phyloP scores from a whole-genome alignment of 92 coral and sea anemone species.

The Muricea muricata region DNA sequence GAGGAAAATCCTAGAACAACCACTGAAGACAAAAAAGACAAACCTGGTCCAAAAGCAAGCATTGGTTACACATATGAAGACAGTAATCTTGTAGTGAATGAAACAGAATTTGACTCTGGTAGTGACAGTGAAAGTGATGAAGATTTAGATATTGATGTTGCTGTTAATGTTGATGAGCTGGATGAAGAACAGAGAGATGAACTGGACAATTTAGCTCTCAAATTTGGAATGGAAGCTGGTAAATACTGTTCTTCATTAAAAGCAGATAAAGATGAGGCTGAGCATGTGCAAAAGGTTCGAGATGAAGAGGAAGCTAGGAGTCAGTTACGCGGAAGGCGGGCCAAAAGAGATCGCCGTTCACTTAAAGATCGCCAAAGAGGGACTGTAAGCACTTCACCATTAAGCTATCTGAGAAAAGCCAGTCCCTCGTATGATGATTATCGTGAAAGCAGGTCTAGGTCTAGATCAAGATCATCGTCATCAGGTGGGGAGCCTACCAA shows the following conservation, averaged over 20 bases:
- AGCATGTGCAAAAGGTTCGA: conserved; percentile 22
- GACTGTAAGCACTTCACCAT: conserved; percentile 14
- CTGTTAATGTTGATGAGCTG: conserved; percentile 16
- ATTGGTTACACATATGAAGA: conserved; percentile 34
- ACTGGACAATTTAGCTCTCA: conserved; percentile 3
- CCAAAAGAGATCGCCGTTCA: conserved; percentile 18
- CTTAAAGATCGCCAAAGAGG: conserved; percentile 26
- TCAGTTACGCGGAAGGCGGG: conserved; percentile 27
- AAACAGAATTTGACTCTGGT: neutral
- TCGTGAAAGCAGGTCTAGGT: conserved; percentile 35
- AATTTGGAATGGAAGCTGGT: conserved; percentile 12
- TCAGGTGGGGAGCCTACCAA: conserved; percentile 20
- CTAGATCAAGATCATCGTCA: conserved; percentile 31
- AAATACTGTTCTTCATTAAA: conserved; percentile 17
- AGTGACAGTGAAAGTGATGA: conserved; percentile 20
- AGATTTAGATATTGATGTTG: conserved; percentile 34
- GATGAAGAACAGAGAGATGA: neutral
- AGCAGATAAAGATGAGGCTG: conserved; percentile 42
- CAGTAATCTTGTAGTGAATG: conserved; percentile 12
- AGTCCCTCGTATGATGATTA: conserved; percentile 41
- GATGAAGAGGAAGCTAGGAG: conserved; percentile 44
- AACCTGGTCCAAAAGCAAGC: conserved; percentile 12
- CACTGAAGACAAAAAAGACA: conserved; percentile 63
- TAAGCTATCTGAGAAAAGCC: conserved; percentile 32
- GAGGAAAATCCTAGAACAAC: conserved; percentile 68